These are phyloP conservation scores for Chinchilla lanigera DNA, from an alignment of 2,113 vertebrate genomes.

Conservation along the genomic window DNA sequence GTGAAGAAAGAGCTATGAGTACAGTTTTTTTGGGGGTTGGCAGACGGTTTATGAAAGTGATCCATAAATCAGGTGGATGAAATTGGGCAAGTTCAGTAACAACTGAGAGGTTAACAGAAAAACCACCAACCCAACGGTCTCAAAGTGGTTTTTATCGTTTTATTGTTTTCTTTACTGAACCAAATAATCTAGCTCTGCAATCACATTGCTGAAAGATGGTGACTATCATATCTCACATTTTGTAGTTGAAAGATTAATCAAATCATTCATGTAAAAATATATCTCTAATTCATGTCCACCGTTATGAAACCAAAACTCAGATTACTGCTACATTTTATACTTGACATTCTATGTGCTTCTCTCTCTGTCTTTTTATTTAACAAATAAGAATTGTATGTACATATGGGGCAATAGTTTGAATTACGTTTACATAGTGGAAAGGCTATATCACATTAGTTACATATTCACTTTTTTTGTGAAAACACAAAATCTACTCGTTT, in stretches of 20 bases:
- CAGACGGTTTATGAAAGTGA: slow-evolving; percentile 48
- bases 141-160: slow-evolving; percentile 63
- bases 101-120: slow-evolving; percentile 64
- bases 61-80: slow-evolving; percentile 54
- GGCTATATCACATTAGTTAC: background rate
- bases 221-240: slow-evolving; percentile 28
- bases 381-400: background rate
- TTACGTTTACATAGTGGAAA: background rate
- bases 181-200: slow-evolving; percentile 43
- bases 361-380: background rate
- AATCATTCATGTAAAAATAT: slow-evolving; percentile 14
- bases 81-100: slow-evolving; percentile 59
- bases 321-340: slow-evolving; percentile 27
- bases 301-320: slow-evolving; percentile 22
- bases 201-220: slow-evolving; percentile 45
- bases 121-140: slow-evolving; percentile 72
- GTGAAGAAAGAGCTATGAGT: slow-evolving; percentile 24
- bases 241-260: slow-evolving; percentile 19
- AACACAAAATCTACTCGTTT: background rate
- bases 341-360: background rate
- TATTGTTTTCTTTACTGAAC: slow-evolving; percentile 44
- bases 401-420: background rate
- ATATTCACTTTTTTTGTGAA: background rate
- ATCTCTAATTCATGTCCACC: background rate
- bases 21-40: slow-evolving; percentile 35